Conservation (phyloP, 1,140 invertebrate genomes). For the Calephelis nemesis region DNA sequence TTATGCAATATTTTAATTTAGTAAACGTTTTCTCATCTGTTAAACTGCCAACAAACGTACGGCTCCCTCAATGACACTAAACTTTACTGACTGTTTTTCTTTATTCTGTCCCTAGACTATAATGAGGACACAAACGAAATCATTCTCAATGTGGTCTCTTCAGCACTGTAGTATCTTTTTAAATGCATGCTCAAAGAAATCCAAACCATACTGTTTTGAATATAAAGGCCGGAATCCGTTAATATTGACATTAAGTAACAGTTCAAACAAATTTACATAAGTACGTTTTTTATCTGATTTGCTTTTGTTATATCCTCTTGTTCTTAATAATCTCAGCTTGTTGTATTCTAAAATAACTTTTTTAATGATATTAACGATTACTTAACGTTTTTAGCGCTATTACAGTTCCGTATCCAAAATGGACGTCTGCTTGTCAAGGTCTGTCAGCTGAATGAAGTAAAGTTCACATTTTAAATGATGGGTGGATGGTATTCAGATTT, state of each 20-base stretch:
- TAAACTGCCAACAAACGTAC: conserved; percentile 6
- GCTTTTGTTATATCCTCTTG: conserved; percentile 23
- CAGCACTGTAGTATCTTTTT: conserved; percentile 18
- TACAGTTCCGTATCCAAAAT: not conserved
- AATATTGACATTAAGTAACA: not conserved
- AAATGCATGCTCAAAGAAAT: not conserved
- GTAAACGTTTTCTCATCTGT: not conserved
- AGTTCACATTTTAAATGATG: too few species aligned
- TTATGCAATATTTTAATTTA: not conserved
- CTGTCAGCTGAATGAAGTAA: too few species aligned
- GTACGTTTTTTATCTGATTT: conserved; percentile 23
- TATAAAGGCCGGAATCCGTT: not conserved
- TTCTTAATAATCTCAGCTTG: conserved; percentile 22
- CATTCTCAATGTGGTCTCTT: conserved; percentile 24
- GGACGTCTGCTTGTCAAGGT: too few species aligned
- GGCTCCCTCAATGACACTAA: conserved; percentile 12
- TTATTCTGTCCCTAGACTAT: conserved; percentile 23
- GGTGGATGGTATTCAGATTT: too few species aligned
- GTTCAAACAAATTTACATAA: conserved; percentile 24
- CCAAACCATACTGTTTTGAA: not conserved
- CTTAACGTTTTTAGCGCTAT: not conserved
- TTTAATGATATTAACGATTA: conserved; percentile 20
- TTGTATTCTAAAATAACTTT: conserved; percentile 20
- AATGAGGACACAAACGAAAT: conserved; percentile 26
- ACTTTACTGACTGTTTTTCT: conserved; percentile 21